Evolutionary conservation across 2,888 invertebrate species (phyloP).

Genomic region (Drosophila stalkeri): DNA sequence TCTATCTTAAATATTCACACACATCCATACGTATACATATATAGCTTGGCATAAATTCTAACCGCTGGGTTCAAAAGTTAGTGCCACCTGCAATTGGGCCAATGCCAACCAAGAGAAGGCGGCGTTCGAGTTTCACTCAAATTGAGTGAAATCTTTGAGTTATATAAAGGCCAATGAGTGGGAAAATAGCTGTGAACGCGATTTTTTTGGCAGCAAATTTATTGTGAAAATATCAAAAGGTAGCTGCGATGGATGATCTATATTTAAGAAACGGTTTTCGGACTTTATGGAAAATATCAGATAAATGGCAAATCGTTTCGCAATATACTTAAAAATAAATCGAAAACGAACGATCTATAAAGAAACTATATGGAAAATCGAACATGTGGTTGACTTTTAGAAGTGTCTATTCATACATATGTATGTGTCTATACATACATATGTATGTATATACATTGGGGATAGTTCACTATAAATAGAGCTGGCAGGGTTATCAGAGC

Average conservation of each 20-base stretch:
- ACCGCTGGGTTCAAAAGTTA: slow-evolving; percentile 53
- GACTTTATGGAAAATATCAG: slow-evolving; percentile 42
- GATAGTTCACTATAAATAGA: slow-evolving; percentile 57
- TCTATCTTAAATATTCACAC: not conserved
- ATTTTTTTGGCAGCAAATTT: slow-evolving; percentile 64
- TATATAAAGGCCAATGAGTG: slow-evolving; percentile 47
- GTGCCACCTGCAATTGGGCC: slow-evolving; percentile 74
- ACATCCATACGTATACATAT: not conserved
- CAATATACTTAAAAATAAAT: slow-evolving; percentile 55
- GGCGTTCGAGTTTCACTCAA: slow-evolving; percentile 42
- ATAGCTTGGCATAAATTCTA: slow-evolving; percentile 32
- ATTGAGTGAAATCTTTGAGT: slow-evolving; percentile 58
- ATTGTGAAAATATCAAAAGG: slow-evolving; percentile 54
- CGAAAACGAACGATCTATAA: slow-evolving; percentile 22
- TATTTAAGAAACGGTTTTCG: slow-evolving; percentile 52
- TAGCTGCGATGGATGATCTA: slow-evolving; percentile 36
- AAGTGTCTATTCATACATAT: slow-evolving; percentile 12
- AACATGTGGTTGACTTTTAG: slow-evolving; percentile 73
- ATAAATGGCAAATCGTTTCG: slow-evolving; percentile 62
- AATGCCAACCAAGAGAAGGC: slow-evolving; percentile 61
- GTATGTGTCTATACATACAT: not conserved
- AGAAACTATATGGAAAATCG: slow-evolving; percentile 22
- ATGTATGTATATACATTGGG: slow-evolving; percentile 12
- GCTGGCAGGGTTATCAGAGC: slow-evolving; percentile 75
- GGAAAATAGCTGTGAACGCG: slow-evolving; percentile 63